Evolutionary conservation across 1,140 invertebrate species (phyloP), one percentile per base, ranked within the genome.

Genomic region (Nasonia longicornis): DNA sequence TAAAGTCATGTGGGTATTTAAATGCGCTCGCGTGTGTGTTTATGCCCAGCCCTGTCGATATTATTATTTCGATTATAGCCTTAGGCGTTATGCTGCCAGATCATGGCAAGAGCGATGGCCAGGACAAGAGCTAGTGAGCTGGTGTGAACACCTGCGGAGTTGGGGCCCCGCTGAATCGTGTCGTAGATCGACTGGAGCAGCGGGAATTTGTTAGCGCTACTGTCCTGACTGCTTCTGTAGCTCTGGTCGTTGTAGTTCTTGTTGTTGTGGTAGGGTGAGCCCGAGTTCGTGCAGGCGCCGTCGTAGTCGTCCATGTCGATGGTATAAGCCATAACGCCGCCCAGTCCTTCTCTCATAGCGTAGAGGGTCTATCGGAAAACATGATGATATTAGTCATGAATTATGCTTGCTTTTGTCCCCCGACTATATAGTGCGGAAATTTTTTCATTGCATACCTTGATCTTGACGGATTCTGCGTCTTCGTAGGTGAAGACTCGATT

Each of bases 241-340:
- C 42, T 76, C 48, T 74, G 42, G 11, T 38, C 35, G 10, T 67
- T 52, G 4, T 69, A 72, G 11, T 72, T 77, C 14, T 42, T 42
- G 52, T n/a, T 29, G 48, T 20, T 75, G 1, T 26, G 26, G 20
- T 20, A 26, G 52, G 2, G 2, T 0, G 3, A 31, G 12, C 16
- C 26, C 29, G 45, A 70, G 48, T 81, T n/a, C 4, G 2, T 3
- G 12, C 77, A 79, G 6, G 20, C 6, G 11, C 82, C 82, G 4
- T 20, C 29, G 29, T 38, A 77, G 26, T 83, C 82, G 29, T 83
- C 82, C 77, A 83, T 79, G 16, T 83, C 82, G 16, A 83, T 48
- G 72, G 77, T 80, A 26, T 35, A 83, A 10, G 82, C 82, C 82
- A 83, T 83, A 3, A 83, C 82, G 4, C 82, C 82, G 7, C 82